These are phyloP conservation scores for Cryptocheilus praepositus DNA, from an alignment of 2,888 invertebrate genomes.

Conservation along the genomic window DNA sequence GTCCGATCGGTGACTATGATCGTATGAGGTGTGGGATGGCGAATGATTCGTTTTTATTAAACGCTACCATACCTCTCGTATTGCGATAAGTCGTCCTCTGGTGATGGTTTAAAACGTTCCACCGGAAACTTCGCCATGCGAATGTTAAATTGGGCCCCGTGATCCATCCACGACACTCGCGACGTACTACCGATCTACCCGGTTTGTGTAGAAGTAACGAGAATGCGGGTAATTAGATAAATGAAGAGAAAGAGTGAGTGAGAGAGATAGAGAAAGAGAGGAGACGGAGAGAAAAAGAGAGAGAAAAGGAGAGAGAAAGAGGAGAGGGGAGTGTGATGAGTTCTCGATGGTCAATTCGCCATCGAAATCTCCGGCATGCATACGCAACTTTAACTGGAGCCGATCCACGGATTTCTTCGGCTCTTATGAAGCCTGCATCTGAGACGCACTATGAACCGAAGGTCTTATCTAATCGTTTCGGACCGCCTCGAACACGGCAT, in stretches of 20 bases:
- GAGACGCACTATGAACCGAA: constrained; percentile 72
- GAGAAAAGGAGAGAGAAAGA: constrained; percentile 13
- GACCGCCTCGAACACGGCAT: constrained; percentile 54
- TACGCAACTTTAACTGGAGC: constrained; percentile 67
- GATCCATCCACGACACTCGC: no score
- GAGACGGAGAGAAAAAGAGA: constrained; percentile 17
- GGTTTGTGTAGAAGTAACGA: no score
- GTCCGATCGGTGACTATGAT: background rate
- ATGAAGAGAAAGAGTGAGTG: constrained; percentile 7
- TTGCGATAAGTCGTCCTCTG: background rate
- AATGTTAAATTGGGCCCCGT: no score
- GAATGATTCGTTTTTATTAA: background rate
- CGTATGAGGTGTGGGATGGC: background rate
- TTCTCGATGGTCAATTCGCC: constrained; percentile 17
- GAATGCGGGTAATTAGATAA: no score
- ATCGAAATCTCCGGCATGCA: constrained; percentile 57
- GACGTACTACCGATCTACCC: no score
- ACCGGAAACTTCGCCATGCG: no score
- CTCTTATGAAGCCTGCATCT: constrained; percentile 72
- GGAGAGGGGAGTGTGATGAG: constrained; percentile 14
- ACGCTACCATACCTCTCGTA: background rate
- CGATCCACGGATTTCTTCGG: constrained; percentile 58
- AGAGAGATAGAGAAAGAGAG: constrained; percentile 18
- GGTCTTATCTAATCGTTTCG: constrained; percentile 69
- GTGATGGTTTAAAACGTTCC: background rate